Conservation (phyloP, 2,113 vertebrate species). For the Indicator maculatus region DNA sequence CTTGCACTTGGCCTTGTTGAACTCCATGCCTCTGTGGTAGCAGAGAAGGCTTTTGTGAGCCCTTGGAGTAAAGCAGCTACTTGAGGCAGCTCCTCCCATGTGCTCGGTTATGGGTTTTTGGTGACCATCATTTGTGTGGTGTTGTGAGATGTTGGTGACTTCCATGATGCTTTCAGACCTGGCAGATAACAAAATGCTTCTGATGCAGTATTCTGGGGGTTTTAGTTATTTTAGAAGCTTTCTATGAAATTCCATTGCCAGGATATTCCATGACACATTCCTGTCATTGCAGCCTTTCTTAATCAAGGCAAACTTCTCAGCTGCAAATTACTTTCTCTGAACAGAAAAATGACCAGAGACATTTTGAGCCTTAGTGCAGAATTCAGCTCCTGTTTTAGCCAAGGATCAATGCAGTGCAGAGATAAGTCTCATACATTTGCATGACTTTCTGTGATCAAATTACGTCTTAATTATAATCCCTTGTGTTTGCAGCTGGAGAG, state of each 20-base stretch:
- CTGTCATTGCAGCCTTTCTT: background rate
- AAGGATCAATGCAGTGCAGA: background rate
- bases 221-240: background rate
- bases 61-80: background rate
- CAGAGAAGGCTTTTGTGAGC: background rate
- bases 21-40: background rate
- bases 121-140: background rate
- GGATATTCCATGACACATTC: background rate
- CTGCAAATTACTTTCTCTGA: background rate
- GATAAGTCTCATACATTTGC: background rate
- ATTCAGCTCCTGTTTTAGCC: background rate
- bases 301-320: background rate
- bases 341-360: background rate
- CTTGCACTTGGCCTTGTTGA: no score
- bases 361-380: background rate
- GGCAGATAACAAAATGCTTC: background rate
- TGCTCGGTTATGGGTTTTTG: background rate
- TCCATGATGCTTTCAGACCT: background rate
- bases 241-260: background rate
- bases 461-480: background rate
- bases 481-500: slow-evolving; percentile 80
- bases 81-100: background rate
- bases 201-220: background rate
- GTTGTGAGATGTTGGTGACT: background rate
- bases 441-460: background rate